Evolutionary conservation across 2,113 vertebrate genomes (phyloP).

Genomic region (Rhinopomastus cyanomelas): DNA sequence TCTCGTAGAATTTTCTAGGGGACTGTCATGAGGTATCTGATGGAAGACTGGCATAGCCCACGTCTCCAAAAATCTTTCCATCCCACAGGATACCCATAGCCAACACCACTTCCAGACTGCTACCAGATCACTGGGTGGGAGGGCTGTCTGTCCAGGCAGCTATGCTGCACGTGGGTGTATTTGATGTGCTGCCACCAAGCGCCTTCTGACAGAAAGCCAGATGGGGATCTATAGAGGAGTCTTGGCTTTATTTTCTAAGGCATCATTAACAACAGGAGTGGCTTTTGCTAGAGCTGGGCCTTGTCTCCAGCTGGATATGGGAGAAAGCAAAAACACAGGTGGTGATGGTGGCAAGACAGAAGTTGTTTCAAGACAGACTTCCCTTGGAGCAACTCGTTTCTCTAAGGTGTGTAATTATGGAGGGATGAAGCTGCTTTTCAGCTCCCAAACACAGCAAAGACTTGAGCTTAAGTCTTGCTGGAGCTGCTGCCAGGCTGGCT

Average conservation of each 20-base stretch:
- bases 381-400: background rate
- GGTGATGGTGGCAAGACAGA: background rate
- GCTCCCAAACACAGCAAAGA: background rate
- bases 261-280: conserved; percentile 20
- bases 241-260: conserved; percentile 37
- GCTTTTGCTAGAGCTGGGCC: conserved; percentile 7
- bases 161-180: conserved; percentile 31
- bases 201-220: conserved; percentile 57
- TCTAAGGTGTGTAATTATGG: background rate
- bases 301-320: background rate
- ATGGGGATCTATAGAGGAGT: conserved; percentile 1
- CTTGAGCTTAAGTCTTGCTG: background rate
- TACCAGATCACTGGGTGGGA: background rate
- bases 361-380: conserved; percentile 41
- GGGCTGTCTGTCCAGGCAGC: conserved; percentile 21
- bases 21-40: background rate
- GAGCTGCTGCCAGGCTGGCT: background rate
- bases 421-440: background rate
- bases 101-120: background rate
- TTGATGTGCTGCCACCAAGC: conserved; percentile 58
- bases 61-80: background rate
- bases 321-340: conserved; percentile 5
- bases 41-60: conserved; percentile 10
- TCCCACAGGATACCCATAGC: background rate
- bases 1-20: background rate